Evolutionary conservation across 2,797 vertebrate species (phyloP), one percentile per base, ranked within the genome.

Genomic region (Pogoniulus pusillus): DNA sequence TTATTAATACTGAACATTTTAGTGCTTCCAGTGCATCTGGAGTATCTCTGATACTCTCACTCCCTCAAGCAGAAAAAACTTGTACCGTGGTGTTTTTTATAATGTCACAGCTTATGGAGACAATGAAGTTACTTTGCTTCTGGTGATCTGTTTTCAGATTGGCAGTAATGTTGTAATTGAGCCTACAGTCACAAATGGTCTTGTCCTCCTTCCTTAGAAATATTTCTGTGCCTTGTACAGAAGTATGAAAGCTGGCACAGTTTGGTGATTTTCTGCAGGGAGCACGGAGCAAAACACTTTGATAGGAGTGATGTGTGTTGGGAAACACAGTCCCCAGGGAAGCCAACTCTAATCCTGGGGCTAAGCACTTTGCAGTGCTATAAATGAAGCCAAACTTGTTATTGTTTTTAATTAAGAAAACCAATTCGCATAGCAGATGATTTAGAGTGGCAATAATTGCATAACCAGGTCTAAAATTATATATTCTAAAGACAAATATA

Each of bases 381-480:
- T 34, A 88, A 86, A 70, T 32, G 64, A 74, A 88, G 43, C 73
- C 58, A 79, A 82, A 88, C 54, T 73, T 88, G 60, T 45, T 79
- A 39, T 17, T 88, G 74, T n/a, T 94, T 90, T 54, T 45, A 91
- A 81, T 65, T 76, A 77, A 63, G 35, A 47, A 71, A 74, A 59
- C 10, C 29, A 55, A 13, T 72, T 92, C 47, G 8, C 51, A 35
- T 27, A 77, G 34, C 9, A 41, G 74, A 77, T 68, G 5, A 93
- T 77, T 91, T 82, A 4, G 8, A 62, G 26, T 72, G 34, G 26
- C 20, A 82, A 79, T 66, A 73, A 84, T 87, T 90, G 84, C 62
- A 64, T 91, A 91, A 93, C 64, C 45, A 26, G 43, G 12, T 72
- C 84, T 89, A 90, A 90, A 94, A 74, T 35, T 55, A 45, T 49